Evolutionary conservation across 2,888 invertebrate species (phyloP).

Genomic region (Reticulitermes lucifugus): DNA sequence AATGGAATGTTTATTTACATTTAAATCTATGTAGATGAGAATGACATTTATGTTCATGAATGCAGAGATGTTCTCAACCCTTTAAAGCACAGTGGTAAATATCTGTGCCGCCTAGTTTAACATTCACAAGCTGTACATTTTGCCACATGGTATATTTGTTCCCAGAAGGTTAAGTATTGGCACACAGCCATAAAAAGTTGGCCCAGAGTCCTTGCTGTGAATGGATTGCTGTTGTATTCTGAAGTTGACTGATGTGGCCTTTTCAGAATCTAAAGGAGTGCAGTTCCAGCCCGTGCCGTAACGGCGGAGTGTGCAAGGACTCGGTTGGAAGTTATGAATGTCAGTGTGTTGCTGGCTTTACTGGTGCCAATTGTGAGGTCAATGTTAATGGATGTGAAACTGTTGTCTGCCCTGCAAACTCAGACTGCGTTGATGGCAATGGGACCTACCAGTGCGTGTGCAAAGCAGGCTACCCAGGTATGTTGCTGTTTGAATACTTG

Average conservation of each 20-base stretch:
- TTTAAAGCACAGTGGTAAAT: too few species aligned
- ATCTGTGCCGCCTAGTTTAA: too few species aligned
- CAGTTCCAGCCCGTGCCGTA: constrained; percentile 70
- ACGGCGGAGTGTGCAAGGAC: constrained; percentile 72
- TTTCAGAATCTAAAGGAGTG: constrained; percentile 69
- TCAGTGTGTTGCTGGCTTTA: constrained; percentile 67
- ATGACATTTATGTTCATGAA: too few species aligned
- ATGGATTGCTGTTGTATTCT: too few species aligned
- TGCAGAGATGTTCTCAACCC: too few species aligned
- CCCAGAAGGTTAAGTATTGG: too few species aligned
- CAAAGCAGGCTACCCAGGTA: constrained; percentile 73
- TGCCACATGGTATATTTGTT: too few species aligned
- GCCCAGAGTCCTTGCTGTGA: too few species aligned
- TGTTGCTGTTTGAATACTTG: constrained; percentile 45
- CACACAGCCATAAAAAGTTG: too few species aligned
- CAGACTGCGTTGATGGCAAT: constrained; percentile 73
- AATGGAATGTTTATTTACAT: too few species aligned
- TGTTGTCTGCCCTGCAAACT: constrained; percentile 72
- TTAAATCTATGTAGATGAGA: too few species aligned
- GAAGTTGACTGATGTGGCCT: background rate
- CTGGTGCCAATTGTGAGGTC: constrained; percentile 62
- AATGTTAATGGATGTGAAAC: constrained; percentile 65
- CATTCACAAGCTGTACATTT: too few species aligned
- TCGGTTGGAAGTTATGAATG: constrained; percentile 69
- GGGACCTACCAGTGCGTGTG: constrained; percentile 71